Percentiles rank a stretch among this genome's conserved stretches.
phyloP scores from a whole-genome alignment of 2,888 invertebrate genomes.

The Drosophila mulleri region DNA sequence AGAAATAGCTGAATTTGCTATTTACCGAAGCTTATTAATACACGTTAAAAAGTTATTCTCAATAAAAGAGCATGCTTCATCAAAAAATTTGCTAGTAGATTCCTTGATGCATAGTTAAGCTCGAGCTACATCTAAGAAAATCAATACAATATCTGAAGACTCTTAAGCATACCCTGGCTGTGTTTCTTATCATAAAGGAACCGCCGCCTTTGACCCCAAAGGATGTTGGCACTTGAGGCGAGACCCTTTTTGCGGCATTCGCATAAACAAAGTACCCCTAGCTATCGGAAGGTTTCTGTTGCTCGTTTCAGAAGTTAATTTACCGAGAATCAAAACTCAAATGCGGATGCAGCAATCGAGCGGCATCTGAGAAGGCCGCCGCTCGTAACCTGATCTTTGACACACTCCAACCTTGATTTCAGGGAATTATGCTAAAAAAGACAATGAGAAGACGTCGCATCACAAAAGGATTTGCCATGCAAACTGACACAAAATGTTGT shows the following conservation, averaged over 20 bases:
- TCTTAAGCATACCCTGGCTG: background rate
- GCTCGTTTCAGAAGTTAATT: conserved; percentile 71
- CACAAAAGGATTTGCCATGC: conserved; percentile 66
- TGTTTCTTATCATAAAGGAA: conserved; percentile 14
- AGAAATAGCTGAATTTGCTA: too few relatives aligned
- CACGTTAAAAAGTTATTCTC: too few relatives aligned
- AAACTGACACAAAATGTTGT: conserved; percentile 81
- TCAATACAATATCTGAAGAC: background rate
- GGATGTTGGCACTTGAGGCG: conserved; percentile 65
- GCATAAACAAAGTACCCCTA: conserved; percentile 59
- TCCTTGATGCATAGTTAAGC: too few relatives aligned
- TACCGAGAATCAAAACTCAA: conserved; percentile 77
- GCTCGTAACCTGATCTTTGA: conserved; percentile 73
- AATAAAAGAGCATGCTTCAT: too few relatives aligned
- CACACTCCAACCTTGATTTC: conserved; percentile 79
- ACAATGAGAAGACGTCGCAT: conserved; percentile 39
- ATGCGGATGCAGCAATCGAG: conserved; percentile 45
- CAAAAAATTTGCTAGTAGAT: background rate
- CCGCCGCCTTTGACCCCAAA: conserved; percentile 41
- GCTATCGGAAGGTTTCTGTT: conserved; percentile 40
- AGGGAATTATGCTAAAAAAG: conserved; percentile 68
- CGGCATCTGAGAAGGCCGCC: conserved; percentile 57
- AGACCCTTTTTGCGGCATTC: conserved; percentile 12
- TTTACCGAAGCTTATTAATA: too few relatives aligned
- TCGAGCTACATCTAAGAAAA: background rate